Base-by-base conservation (phyloP, 2,888 invertebrate genomes). In the Rhagophthalmus giganteus region DNA sequence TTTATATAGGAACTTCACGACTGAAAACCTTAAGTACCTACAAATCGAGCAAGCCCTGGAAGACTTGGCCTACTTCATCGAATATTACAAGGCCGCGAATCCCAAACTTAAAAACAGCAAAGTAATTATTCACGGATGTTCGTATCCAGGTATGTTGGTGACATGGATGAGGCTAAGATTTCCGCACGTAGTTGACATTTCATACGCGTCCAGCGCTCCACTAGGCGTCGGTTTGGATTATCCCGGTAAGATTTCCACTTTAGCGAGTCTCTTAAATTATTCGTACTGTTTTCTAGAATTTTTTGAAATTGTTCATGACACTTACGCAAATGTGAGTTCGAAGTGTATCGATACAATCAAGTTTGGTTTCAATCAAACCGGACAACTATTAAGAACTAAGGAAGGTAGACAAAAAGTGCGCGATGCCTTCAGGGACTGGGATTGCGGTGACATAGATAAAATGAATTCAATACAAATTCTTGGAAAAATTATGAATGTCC, bases 191-290 rank as follows among this genome's bases (percentile, higher is more conserved):
- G 75, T 83, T 9, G 67, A 78, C 51, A 81, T 78, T 0, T 81
- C 77, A 1, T 74, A 82, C 63, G 80, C 83, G 1, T 82, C 83
- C 62, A 82, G 83, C 47, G 83, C 80, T 5, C 83, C 83, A 6
- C 13, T 50, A 2, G 50, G 44, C 2, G 50, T 50, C 10, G 44
- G 50, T 11, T 26, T 50, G 9, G 50, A 50, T 9, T 50, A 50
- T 16, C 44, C 44, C 25, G 44, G 50, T 50, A 12, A 16, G 3
- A 15, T 2, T 2, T n/a, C n/a, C n/a, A n/a, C n/a, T n/a, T n/a
- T n/a, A n/a, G n/a, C n/a, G n/a, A n/a, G n/a, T n/a, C n/a, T n/a
- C n/a, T n/a, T n/a, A n/a, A n/a, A n/a, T n/a, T n/a, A n/a, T n/a
- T n/a, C n/a, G n/a, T n/a, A n/a, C n/a, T n/a, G n/a, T 14, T 7